Evolutionary conservation across 2,888 invertebrate genomes (phyloP).

Genomic region (Silvanus unidentatus): DNA sequence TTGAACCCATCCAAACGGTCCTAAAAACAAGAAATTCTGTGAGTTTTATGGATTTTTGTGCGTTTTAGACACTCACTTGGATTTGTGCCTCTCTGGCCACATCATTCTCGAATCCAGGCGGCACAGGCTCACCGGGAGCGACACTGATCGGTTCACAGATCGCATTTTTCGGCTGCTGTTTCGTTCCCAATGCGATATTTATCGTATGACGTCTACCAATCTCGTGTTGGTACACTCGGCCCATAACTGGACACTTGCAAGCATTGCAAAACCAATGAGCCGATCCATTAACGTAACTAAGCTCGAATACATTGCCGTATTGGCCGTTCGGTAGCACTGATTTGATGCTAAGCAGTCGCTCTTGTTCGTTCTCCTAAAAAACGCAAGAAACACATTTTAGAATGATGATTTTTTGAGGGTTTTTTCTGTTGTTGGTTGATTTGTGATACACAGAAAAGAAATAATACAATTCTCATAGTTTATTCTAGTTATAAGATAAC

Average conservation of each 20-base stretch:
- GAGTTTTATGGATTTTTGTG: neutral
- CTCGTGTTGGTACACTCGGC: conserved; percentile 43
- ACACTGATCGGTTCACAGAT: conserved; percentile 30
- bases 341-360: conserved; percentile 37
- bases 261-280: conserved; percentile 43
- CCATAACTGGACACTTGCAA: conserved; percentile 44
- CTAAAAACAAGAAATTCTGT: conserved; percentile 21
- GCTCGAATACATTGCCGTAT: conserved; percentile 40
- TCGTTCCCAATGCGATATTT: conserved; percentile 24
- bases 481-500: too few species aligned
- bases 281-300: conserved; percentile 35
- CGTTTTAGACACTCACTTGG: conserved; percentile 29
- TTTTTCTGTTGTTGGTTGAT: neutral
- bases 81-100: conserved; percentile 43
- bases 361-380: conserved; percentile 39
- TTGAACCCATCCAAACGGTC: conserved; percentile 51
- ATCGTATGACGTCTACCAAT: conserved; percentile 39
- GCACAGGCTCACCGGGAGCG: conserved; percentile 63
- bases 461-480: too few species aligned
- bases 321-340: conserved; percentile 37
- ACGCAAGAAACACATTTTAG: neutral
- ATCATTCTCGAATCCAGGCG: conserved; percentile 65
- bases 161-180: conserved; percentile 8
- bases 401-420: neutral
- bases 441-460: neutral